Conservation (phyloP, 2,888 invertebrate genomes). For the Apodemia zela region DNA sequence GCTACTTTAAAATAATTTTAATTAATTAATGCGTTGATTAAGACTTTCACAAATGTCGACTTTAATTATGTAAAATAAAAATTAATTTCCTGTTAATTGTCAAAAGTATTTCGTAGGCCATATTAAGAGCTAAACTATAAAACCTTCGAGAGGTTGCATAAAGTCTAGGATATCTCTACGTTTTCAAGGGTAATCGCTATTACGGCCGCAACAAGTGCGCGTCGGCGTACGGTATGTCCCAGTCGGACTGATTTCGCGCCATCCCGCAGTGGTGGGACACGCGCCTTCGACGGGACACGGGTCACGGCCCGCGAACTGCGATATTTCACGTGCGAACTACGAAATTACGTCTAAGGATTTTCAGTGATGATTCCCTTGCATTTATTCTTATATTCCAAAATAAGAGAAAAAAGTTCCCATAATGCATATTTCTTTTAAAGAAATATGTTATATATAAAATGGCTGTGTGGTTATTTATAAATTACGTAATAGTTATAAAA, state of each 20-base stretch:
- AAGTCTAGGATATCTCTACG: constrained; percentile 28
- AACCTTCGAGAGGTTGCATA: neutral
- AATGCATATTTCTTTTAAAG: neutral
- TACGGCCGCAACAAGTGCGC: constrained; percentile 63
- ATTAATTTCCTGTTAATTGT: neutral
- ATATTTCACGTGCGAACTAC: constrained; percentile 21
- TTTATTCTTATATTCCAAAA: neutral
- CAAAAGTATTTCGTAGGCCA: neutral
- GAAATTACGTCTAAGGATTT: constrained; percentile 3
- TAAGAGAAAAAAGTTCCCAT: constrained; percentile 1
- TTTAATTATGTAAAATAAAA: neutral
- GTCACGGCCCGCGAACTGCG: constrained; percentile 21
- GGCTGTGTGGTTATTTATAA: constrained; percentile 25
- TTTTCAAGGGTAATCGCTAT: constrained; percentile 51
- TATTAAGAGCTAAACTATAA: neutral
- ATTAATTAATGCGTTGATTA: no score
- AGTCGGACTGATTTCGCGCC: constrained; percentile 58
- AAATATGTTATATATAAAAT: constrained; percentile 28
- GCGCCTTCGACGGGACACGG: constrained; percentile 56
- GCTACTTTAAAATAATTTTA: neutral
- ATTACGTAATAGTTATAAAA: constrained; percentile 1
- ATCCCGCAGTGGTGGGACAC: constrained; percentile 67
- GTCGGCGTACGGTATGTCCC: constrained; percentile 56
- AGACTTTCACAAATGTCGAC: no score
- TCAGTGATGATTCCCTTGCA: neutral